Evolutionary conservation across 2,797 vertebrate species (phyloP).

Genomic region (Diglossa cyanea): DNA sequence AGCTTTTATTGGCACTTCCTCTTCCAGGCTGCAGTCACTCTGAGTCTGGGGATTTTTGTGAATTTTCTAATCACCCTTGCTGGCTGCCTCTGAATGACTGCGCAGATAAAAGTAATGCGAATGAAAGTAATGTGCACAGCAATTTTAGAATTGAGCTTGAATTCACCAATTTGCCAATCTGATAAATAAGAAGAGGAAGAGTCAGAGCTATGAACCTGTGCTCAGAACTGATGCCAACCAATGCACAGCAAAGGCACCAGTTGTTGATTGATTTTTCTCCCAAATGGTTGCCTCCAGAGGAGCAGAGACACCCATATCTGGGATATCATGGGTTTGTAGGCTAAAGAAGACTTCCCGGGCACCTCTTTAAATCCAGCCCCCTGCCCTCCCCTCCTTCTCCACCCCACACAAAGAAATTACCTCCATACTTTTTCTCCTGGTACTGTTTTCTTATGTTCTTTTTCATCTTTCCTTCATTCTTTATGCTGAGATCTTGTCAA

Average conservation of each 20-base stretch:
- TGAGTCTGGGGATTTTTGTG: background rate
- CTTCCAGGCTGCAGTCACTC: background rate
- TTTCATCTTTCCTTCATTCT: background rate
- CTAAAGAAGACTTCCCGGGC: background rate
- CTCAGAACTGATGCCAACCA: background rate
- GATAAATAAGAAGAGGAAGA: background rate
- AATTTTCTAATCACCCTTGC: background rate
- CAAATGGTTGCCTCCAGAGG: background rate
- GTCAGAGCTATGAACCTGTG: background rate
- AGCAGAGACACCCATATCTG: background rate
- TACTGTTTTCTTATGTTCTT: background rate
- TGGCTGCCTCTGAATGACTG: background rate
- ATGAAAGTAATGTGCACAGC: background rate
- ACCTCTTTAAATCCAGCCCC: background rate
- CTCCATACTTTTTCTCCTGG: background rate
- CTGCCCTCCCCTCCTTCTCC: background rate
- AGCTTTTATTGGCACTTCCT: background rate
- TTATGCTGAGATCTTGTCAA: background rate
- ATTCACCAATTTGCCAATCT: background rate
- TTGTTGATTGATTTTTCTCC: rapidly evolving
- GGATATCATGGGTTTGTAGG: background rate
- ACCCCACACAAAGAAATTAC: background rate
- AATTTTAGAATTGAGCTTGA: background rate
- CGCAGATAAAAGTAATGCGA: background rate
- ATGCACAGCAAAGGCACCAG: background rate